These are phyloP conservation scores for Trilocha varians DNA, from an alignment of 2,888 invertebrate genomes.

Conservation along the genomic window DNA sequence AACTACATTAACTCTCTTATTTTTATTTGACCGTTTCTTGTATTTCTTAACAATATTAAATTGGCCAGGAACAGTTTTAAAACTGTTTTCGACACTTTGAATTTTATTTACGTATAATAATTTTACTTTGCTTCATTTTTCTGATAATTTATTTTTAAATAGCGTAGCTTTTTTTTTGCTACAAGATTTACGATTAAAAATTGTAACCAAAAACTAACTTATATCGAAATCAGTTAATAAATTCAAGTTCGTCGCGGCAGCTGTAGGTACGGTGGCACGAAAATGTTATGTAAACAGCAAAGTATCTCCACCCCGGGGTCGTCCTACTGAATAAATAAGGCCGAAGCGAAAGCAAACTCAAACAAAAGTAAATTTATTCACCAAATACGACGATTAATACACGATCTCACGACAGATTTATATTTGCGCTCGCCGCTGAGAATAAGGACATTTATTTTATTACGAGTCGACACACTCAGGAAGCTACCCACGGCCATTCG, in stretches of 20 bases:
- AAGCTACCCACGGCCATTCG: constrained; percentile 4
- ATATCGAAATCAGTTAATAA: constrained; percentile 32
- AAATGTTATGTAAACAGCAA: constrained; percentile 64
- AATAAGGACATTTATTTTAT: constrained; percentile 9
- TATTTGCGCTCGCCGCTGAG: constrained; percentile 27
- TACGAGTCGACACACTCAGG: constrained; percentile 5
- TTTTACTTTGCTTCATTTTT: no score
- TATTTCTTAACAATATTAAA: no score
- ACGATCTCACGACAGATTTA: constrained; percentile 62
- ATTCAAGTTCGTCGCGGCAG: constrained; percentile 44
- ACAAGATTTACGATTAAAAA: no score
- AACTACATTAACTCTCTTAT: no score
- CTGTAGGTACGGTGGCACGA: constrained; percentile 38
- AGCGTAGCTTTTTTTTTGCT: no score
- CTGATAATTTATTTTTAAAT: no score
- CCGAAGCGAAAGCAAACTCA: constrained; percentile 61
- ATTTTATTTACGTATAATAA: no score
- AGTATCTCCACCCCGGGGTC: constrained; percentile 53
- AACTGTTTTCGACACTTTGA: no score
- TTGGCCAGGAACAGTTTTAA: no score
- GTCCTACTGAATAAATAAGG: constrained; percentile 66
- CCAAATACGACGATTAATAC: constrained; percentile 70
- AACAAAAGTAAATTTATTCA: constrained; percentile 71
- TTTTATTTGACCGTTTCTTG: no score
- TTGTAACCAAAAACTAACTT: no score